A percentile compares a stretch with the other conserved stretches of the same genome.
These are phyloP conservation scores for Gortyna flavago DNA, from an alignment of 2,888 invertebrate genomes.

Conservation along the genomic window DNA sequence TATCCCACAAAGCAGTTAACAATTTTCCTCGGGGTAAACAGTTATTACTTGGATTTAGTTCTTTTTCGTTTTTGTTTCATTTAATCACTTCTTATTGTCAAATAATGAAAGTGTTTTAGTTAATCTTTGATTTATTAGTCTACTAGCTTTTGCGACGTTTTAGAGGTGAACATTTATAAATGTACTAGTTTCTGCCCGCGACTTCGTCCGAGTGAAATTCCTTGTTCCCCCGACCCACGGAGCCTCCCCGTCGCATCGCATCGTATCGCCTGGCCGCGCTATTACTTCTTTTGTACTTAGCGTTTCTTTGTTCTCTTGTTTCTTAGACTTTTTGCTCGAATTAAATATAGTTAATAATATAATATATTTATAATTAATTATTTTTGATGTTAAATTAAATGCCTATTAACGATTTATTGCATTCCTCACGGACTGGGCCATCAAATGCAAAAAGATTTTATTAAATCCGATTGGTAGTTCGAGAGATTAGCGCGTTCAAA, in stretches of 20 bases:
- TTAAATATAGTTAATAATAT: no score
- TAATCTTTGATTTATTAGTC: background rate
- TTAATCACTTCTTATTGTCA: slow-evolving; percentile 23
- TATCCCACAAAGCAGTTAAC: slow-evolving; percentile 42
- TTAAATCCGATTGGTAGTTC: background rate
- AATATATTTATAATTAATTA: no score
- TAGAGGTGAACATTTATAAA: background rate
- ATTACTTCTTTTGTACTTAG: no score
- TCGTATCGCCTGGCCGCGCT: background rate
- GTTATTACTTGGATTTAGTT: slow-evolving; percentile 31
- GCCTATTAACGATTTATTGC: no score
- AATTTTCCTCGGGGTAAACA: slow-evolving; percentile 11
- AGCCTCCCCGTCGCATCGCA: background rate
- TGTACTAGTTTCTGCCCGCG: background rate
- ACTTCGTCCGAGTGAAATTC: background rate
- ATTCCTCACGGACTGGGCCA: background rate
- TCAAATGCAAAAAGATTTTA: background rate
- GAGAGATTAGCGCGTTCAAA: no score
- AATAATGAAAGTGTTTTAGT: background rate
- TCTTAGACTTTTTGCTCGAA: no score
- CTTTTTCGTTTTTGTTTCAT: slow-evolving; percentile 36
- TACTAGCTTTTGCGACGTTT: no score
- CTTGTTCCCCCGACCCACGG: background rate
- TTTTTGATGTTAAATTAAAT: no score
- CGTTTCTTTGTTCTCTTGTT: no score